Evolutionary conservation across 2,888 invertebrate species (phyloP).

Genomic region (Amblyjoppa fuscipennis): DNA sequence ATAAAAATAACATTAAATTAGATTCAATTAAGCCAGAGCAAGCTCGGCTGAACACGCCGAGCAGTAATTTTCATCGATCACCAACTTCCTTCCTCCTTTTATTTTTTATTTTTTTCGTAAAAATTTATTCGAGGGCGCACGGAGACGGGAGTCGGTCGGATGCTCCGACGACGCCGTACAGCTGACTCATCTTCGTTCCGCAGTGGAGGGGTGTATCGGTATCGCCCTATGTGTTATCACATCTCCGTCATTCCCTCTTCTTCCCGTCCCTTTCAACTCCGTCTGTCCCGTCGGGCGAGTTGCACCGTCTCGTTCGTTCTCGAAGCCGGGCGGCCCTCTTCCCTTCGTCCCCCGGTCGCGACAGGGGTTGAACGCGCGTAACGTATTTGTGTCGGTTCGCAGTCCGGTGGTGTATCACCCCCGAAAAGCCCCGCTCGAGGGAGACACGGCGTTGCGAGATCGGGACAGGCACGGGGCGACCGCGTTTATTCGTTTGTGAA

Average conservation of each 20-base stretch:
- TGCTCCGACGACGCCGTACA: constrained; percentile 18
- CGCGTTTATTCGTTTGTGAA: constrained; percentile 85
- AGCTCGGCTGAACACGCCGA: not conserved
- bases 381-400: constrained; percentile 72
- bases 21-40: not conserved
- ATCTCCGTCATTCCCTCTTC: constrained; percentile 70
- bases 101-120: not conserved
- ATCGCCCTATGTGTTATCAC: constrained; percentile 81
- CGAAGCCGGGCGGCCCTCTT: not conserved
- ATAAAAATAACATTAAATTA: not conserved
- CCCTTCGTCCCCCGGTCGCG: constrained; percentile 1
- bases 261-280: constrained; percentile 42
- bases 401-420: constrained; percentile 62
- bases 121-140: not conserved
- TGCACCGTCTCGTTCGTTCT: constrained; percentile 28
- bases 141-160: not conserved
- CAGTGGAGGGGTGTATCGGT: constrained; percentile 78
- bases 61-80: not conserved
- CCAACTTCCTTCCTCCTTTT: not conserved
- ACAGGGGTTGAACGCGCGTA: constrained; percentile 61
- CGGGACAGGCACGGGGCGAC: constrained; percentile 60
- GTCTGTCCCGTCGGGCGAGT: constrained; percentile 51
- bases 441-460: constrained; percentile 27
- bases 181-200: constrained; percentile 76
- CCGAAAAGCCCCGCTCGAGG: constrained; percentile 45